These are phyloP conservation scores for Datnioides undecimradiatus DNA, from an alignment of 2,113 vertebrate species.

Conservation along the genomic window DNA sequence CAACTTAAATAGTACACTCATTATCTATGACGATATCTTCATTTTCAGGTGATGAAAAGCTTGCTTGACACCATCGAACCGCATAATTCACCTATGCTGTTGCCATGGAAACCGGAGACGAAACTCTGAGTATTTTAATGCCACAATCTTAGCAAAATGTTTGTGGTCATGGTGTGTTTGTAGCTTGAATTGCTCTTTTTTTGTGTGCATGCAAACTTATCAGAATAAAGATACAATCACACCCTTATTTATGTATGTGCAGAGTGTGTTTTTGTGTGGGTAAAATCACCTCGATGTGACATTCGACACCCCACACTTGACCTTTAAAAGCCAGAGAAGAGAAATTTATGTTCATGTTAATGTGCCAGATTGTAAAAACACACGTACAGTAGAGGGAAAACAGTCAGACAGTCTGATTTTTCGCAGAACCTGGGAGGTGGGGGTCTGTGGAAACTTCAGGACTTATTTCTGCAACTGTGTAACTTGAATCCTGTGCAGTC, in stretches of 20 bases:
- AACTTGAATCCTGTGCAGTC: slow-evolving; percentile 51
- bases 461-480: slow-evolving; percentile 54
- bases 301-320: slow-evolving; percentile 12
- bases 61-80: slow-evolving; percentile 22
- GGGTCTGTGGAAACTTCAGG: slow-evolving; percentile 48
- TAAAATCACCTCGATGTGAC: slow-evolving; percentile 1
- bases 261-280: not conserved
- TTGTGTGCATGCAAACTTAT: slow-evolving; percentile 16
- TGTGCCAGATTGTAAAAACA: not conserved
- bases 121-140: not conserved
- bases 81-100: not conserved
- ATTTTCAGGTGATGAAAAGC: slow-evolving; percentile 19
- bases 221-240: slow-evolving; percentile 62
- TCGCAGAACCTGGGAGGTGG: slow-evolving; percentile 16
- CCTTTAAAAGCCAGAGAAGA: slow-evolving; percentile 17
- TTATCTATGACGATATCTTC: not conserved
- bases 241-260: not conserved
- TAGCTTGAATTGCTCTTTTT: not conserved
- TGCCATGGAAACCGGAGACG: not conserved
- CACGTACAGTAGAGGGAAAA: not conserved
- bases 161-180: not conserved
- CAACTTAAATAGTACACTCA: slow-evolving; percentile 4
- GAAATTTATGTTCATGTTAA: not conserved
- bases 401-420: not conserved
- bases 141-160: not conserved